These are phyloP conservation scores for Anadara kagoshimensis DNA, from an alignment of 1,140 invertebrate species.

Conservation along the genomic window DNA sequence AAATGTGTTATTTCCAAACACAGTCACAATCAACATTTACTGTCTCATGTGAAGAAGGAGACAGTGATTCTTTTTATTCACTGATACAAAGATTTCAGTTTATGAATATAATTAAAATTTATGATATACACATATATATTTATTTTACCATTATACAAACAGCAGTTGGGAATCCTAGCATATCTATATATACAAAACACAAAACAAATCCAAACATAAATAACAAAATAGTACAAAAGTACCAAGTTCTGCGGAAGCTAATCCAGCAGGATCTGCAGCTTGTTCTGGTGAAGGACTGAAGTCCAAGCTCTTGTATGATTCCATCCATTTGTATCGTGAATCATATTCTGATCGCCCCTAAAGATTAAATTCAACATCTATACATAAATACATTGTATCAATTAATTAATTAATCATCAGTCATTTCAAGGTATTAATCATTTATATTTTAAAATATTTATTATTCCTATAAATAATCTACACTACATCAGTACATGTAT, in stretches of 20 bases:
- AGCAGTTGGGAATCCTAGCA: neutral
- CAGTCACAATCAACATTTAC: neutral
- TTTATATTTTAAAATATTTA: too few species aligned
- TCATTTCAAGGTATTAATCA: too few species aligned
- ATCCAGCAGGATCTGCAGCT: constrained; percentile 30
- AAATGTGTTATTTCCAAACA: too few species aligned
- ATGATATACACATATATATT: neutral
- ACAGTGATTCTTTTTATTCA: too few species aligned
- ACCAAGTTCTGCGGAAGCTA: constrained; percentile 40
- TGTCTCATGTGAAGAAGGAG: neutral
- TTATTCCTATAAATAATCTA: too few species aligned
- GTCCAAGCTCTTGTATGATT: constrained; percentile 49
- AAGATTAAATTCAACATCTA: too few species aligned
- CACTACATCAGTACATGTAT: too few species aligned
- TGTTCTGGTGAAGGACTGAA: constrained; percentile 49
- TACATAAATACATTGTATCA: too few species aligned
- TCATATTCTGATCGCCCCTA: constrained; percentile 56
- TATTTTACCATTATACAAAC: neutral
- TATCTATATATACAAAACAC: neutral
- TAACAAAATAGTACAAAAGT: constrained; percentile 8
- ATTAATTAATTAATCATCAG: too few species aligned
- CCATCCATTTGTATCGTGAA: constrained; percentile 46
- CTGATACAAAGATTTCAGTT: neutral
- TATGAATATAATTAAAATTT: neutral
- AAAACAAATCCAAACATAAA: neutral